Base-by-base conservation (phyloP, 2,113 vertebrate species). In the Craseonycteris thonglongyai region DNA sequence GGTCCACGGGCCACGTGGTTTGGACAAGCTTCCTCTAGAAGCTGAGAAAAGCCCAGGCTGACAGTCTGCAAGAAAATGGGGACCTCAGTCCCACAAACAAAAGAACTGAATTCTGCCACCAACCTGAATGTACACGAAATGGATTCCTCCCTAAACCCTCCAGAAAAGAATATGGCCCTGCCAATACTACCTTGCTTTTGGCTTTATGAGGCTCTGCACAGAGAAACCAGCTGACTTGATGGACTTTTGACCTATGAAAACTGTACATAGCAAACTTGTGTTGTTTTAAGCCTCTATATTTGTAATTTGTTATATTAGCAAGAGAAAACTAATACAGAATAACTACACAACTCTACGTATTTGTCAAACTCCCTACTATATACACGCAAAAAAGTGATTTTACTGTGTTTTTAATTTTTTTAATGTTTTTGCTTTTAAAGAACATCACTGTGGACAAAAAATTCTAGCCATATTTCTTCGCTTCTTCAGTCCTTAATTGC, bases 361-460 rank as follows among this genome's bases (percentile, higher is more conserved):
- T 42, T 93, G 28, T 75, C 49, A 82, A 82, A 80, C 71, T 18
- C 47, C 21, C 12, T 66, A 59, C 19, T 26, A 71, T 21, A 24
- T 12, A 63, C 12, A 72, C 42, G 54, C 28, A 6, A 12, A 85
- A 85, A 68, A 63, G 21, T 49, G 51, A 22, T 45, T 84, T 71
- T 42, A 88, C 0, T 78, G 4, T 18, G 13, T 33, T 61, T 16
- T 69, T 68, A 76, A 45, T 82, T 86, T 0, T 47, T 15, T 88
- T 16, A 81, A 90, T 69, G n/a, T 51, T 88, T 38, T 93, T 85
- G 40, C 22, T 87, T 93, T 86, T 40, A 87, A 82, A 93, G 65
- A 63, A 6, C 42, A 86, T 78, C 61, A 49, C 28, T 81, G 18
- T 7, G 0, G 49, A 83, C 54, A 79, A 47, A 78, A 86, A 88